Percentiles rank a stretch among this genome's conserved stretches.
phyloP scores from a whole-genome alignment of 2,888 invertebrate species.

The Camponotus fellah region DNA sequence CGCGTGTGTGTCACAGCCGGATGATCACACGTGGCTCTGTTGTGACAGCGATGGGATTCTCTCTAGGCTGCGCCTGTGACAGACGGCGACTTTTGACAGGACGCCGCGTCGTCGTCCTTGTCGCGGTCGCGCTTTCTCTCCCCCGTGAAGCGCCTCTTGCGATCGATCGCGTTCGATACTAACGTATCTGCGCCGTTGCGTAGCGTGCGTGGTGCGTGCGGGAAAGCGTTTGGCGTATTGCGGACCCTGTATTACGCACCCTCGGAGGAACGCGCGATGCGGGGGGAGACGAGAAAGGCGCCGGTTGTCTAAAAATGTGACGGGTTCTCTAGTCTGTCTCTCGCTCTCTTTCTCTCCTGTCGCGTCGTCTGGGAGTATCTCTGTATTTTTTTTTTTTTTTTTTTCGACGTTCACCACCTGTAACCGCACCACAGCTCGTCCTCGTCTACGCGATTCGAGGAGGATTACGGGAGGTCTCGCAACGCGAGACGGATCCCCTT shows the following conservation, averaged over 20 bases:
- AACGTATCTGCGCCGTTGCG: not conserved
- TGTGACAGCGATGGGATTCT: conserved; percentile 67
- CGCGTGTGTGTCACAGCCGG: conserved; percentile 16
- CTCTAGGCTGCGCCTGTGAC: not conserved
- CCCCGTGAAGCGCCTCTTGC: not conserved
- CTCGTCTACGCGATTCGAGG: not conserved
- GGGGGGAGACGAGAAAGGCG: conserved; percentile 22
- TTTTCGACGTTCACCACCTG: conserved; percentile 49
- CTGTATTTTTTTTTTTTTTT: not conserved
- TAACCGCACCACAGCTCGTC: conserved; percentile 48
- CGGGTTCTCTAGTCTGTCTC: conserved; percentile 8
- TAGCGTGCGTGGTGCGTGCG: not conserved
- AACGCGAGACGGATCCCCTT: not conserved
- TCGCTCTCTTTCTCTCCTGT: not conserved
- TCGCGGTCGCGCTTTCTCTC: conserved; percentile 19
- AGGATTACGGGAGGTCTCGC: not conserved
- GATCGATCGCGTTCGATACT: conserved; percentile 39
- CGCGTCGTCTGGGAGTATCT: conserved; percentile 38
- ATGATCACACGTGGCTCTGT: conserved; percentile 78
- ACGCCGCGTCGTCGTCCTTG: not conserved
- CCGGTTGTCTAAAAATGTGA: conserved; percentile 53
- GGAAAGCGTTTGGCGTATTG: not conserved
- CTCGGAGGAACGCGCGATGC: conserved; percentile 44
- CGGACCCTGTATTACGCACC: conserved; percentile 32
- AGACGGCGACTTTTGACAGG: not conserved